These are phyloP conservation scores for Theocolax elegans DNA, from an alignment of 1,140 invertebrate genomes.

Conservation along the genomic window DNA sequence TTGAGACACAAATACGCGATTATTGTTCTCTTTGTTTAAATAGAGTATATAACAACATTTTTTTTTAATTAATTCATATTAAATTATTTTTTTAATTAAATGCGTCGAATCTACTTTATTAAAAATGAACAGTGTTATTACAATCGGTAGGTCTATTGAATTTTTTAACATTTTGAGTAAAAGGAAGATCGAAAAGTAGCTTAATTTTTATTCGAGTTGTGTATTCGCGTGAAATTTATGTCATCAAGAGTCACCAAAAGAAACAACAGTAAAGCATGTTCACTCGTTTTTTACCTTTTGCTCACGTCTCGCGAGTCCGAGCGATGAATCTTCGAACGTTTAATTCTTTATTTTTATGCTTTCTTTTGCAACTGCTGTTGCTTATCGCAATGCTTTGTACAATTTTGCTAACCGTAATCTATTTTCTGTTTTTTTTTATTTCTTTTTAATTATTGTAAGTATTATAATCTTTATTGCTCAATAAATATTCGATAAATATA, in stretches of 20 bases:
- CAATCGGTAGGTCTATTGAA: too few relatives aligned
- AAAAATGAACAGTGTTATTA: too few relatives aligned
- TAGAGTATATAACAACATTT: too few relatives aligned
- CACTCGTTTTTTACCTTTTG: conserved; percentile 38
- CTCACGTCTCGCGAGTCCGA: neutral
- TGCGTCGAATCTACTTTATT: too few relatives aligned
- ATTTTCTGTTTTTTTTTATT: conserved; percentile 21
- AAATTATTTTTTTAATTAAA: too few relatives aligned
- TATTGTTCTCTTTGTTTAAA: too few relatives aligned
- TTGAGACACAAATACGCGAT: neutral
- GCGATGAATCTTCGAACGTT: conserved; percentile 11
- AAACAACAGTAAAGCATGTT: conserved; percentile 23
- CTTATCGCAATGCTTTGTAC: conserved; percentile 59
- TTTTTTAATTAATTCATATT: too few relatives aligned
- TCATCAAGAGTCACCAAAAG: neutral
- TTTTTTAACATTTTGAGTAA: too few relatives aligned
- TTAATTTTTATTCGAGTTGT: conserved; percentile 2
- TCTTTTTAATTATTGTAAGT: conserved; percentile 23
- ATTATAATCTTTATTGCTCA: conserved; percentile 54
- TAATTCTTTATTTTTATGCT: conserved; percentile 32
- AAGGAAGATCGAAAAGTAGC: too few relatives aligned
- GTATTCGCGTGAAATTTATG: conserved; percentile 8
- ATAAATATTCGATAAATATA: conserved; percentile 68
- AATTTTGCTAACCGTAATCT: conserved; percentile 57
- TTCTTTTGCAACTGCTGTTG: conserved; percentile 34